These are phyloP conservation scores for Cephus cinctus DNA, from an alignment of 1,140 invertebrate genomes.

Conservation along the genomic window DNA sequence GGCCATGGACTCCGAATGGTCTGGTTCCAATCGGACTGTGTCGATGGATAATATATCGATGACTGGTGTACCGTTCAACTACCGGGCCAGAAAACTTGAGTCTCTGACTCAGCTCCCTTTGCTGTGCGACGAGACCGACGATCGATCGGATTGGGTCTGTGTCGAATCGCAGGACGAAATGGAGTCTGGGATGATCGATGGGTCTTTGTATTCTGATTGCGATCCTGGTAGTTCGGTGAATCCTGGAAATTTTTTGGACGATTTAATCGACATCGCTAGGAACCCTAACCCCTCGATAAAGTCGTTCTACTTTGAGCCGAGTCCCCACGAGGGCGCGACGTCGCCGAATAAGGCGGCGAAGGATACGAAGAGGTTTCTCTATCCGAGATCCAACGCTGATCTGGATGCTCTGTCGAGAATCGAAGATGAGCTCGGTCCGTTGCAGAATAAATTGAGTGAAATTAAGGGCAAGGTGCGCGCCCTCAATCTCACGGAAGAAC, in stretches of 20 bases:
- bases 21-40: neutral
- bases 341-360: neutral
- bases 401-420: slow-evolving; percentile 24
- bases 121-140: neutral
- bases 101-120: neutral
- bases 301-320: slow-evolving; percentile 25
- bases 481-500: too few relatives aligned
- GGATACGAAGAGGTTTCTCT: neutral
- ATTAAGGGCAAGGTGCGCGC: slow-evolving; percentile 24
- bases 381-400: slow-evolving; percentile 10
- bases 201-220: neutral
- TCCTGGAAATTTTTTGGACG: slow-evolving; percentile 2
- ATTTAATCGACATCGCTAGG: slow-evolving; percentile 21
- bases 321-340: neutral
- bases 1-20: slow-evolving; percentile 5
- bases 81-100: neutral
- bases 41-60: neutral
- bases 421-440: slow-evolving; percentile 25
- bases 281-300: slow-evolving; percentile 27
- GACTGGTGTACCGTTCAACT: neutral
- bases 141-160: neutral
- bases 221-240: neutral
- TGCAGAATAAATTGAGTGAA: slow-evolving; percentile 24
- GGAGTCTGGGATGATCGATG: neutral
- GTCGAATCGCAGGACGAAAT: neutral